Evolutionary conservation across 2,888 invertebrate species (phyloP).

Genomic region (Cephus nigrinus): DNA sequence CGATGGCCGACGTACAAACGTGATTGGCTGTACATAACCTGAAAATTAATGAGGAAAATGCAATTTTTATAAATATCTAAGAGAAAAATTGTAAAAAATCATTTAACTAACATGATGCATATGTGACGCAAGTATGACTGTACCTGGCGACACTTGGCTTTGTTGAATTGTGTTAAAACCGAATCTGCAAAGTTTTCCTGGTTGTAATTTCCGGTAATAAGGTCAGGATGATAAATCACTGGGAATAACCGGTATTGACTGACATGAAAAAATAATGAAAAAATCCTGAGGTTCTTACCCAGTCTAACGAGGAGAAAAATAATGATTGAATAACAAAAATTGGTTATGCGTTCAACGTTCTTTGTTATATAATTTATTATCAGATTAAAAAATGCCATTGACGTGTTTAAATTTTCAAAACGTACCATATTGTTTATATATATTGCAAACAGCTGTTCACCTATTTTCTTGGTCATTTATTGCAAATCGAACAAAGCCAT

Average conservation of each 20-base stretch:
- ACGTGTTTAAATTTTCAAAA: neutral
- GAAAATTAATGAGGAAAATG: too few species aligned
- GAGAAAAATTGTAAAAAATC: neutral
- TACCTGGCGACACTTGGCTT: neutral
- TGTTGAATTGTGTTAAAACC: neutral
- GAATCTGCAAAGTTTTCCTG: neutral
- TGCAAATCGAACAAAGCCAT: neutral
- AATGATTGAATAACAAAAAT: neutral
- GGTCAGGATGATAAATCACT: neutral
- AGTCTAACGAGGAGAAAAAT: neutral
- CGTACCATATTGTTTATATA: neutral
- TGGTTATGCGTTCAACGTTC: neutral
- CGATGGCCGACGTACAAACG: too few species aligned
- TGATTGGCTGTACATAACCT: too few species aligned
- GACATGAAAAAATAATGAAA: neutral
- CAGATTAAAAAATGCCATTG: neutral
- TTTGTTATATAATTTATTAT: neutral
- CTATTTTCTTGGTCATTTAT: neutral
- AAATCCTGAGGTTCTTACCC: neutral
- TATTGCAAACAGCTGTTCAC: neutral
- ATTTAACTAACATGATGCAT: neutral
- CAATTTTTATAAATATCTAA: too few species aligned
- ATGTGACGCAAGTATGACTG: neutral
- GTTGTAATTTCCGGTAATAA: neutral
- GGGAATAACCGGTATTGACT: neutral